Evolutionary conservation across 2,888 invertebrate genomes (phyloP).

Genomic region (Neoitamus cyanurus): DNA sequence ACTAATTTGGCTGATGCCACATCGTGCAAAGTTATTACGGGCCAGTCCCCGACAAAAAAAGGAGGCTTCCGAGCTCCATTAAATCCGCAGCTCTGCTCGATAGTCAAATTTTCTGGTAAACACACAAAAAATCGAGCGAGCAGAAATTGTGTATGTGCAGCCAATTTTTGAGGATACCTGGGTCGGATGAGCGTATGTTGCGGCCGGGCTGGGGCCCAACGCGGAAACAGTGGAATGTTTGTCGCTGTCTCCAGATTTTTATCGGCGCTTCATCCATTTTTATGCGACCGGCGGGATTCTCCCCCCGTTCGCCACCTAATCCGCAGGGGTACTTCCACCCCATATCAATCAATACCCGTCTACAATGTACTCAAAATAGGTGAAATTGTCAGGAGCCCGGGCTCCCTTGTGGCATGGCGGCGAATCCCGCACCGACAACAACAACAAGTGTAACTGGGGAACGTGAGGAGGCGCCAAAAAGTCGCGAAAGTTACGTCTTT

Average conservation of each 20-base stretch:
- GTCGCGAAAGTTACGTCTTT: slow-evolving; percentile 54
- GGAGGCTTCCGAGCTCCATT: slow-evolving; percentile 28
- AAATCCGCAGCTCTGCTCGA: background rate
- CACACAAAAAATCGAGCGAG: slow-evolving; percentile 5
- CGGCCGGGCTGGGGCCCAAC: background rate
- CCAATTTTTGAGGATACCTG: slow-evolving; percentile 4
- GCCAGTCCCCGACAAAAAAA: background rate
- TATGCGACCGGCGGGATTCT: background rate
- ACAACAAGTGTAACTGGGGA: slow-evolving; percentile 15
- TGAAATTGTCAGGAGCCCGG: slow-evolving; percentile 20
- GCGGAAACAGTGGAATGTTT: background rate
- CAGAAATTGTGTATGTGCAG: background rate
- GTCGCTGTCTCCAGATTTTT: slow-evolving; percentile 28
- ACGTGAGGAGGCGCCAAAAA: slow-evolving; percentile 51
- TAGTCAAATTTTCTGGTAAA: slow-evolving; percentile 32
- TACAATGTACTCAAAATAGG: slow-evolving; percentile 39
- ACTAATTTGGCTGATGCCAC: slow-evolving; percentile 25
- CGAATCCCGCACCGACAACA: background rate
- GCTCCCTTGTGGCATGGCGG: background rate
- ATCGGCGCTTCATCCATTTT: slow-evolving; percentile 20
- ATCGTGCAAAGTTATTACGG: slow-evolving; percentile 12
- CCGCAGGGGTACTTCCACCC: background rate
- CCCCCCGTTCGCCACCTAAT: background rate
- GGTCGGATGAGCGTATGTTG: background rate
- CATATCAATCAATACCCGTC: slow-evolving; percentile 40